Base-by-base conservation (phyloP, 2,113 vertebrate species). In the Calyptomena viridis region DNA sequence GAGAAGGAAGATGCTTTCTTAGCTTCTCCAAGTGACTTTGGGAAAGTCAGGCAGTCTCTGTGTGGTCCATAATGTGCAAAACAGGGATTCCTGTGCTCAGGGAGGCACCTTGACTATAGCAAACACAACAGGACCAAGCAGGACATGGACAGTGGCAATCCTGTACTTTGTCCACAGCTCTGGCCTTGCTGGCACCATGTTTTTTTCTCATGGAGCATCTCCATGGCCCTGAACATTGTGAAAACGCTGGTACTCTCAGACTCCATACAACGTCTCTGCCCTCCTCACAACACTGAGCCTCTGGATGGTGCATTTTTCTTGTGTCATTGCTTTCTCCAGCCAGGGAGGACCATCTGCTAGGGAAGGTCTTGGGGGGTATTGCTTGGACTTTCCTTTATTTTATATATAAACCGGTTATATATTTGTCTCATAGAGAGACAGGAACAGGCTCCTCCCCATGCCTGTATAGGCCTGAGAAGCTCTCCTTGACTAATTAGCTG, bases 121-220 rank as follows among this genome's bases (percentile, higher is more conserved):
- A 52, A 79, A 27, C 37, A 5, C 0, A 0, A 35, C 31, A 67
- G 18, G 14, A 59, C 13, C 16, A 35, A 47, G 16, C 2, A 2
- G 24, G 14, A 39, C 17, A 13, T 6, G n/a, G 11, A 46, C 3
- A 2, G n/a, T 37, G 55, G 28, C 63, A 71, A 10, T 27, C 21
- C 50, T 60, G 50, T 59, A 58, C 63, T 73, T 73, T 52, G 40
- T n/a, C 64, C 39, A 39, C 68, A 58, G 12, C 25, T 74, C 39
- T 84, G 68, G 6, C 63, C 55, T 66, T 58, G 72, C 25, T 94
- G 53, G 30, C 27, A 60, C 58, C 1, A 0, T 11, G 3, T 16
- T 42, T 18, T 6, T 50, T 91, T 63, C 28, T 39, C 15, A 11
- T 8, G 50, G 31, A 74, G 12, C 10, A 8, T 14, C 17, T 80